Conservation (phyloP, 2,113 vertebrate species). For the Lamprotornis superbus region DNA sequence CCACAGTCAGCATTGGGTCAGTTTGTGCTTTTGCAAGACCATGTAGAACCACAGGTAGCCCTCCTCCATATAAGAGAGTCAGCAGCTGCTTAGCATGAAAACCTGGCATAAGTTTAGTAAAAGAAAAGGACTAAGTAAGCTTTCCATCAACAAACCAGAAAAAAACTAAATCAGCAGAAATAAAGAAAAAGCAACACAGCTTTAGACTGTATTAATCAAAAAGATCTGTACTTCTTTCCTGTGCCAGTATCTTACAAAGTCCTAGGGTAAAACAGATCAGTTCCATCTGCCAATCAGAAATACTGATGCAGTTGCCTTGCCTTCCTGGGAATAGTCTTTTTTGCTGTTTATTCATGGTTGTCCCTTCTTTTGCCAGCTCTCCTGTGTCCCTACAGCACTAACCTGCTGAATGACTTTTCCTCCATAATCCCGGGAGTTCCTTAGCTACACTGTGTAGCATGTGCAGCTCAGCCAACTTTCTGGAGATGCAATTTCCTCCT, state of each 20-base stretch:
- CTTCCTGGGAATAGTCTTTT: neutral
- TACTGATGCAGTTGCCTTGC: neutral
- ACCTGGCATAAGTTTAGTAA: neutral
- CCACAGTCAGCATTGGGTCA: neutral
- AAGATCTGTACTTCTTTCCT: neutral
- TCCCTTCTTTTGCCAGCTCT: neutral
- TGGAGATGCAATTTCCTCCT: neutral
- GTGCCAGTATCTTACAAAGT: neutral
- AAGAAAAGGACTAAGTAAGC: neutral
- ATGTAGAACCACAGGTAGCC: neutral
- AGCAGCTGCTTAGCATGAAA: neutral
- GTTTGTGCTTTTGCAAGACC: neutral
- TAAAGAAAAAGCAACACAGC: neutral
- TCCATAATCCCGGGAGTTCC: rapidly evolving
- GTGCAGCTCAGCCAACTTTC: neutral
- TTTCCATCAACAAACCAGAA: neutral
- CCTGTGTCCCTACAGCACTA: neutral
- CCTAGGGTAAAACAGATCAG: neutral
- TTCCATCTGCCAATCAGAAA: neutral
- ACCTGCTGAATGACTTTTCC: neutral
- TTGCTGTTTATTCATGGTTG: neutral
- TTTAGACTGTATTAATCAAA: neutral
- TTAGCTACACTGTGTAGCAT: neutral
- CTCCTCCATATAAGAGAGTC: neutral
- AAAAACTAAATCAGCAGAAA: neutral